Percentiles rank a stretch among this genome's conserved stretches.
phyloP scores from a whole-genome alignment of 2,888 invertebrate species.

The Xestobium rufovillosum region DNA sequence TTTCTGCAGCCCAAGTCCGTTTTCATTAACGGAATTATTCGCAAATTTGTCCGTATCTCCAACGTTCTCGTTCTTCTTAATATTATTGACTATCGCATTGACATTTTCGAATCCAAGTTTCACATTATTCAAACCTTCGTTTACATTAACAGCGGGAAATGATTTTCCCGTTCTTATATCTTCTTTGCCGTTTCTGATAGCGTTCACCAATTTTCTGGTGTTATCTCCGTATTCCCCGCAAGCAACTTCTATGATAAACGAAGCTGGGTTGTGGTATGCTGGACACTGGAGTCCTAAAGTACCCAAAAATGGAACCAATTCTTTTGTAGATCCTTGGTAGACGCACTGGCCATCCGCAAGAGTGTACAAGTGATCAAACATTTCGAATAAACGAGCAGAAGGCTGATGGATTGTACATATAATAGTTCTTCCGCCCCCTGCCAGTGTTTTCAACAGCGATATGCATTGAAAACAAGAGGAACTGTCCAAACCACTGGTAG shows the following conservation, averaged over 20 bases:
- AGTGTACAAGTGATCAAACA: slow-evolving; percentile 93
- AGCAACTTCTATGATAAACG: slow-evolving; percentile 93
- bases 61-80: slow-evolving; percentile 48
- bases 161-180: slow-evolving; percentile 70
- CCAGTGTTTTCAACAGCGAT: slow-evolving; percentile 77
- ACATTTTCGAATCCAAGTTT: slow-evolving; percentile 31
- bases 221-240: slow-evolving; percentile 95
- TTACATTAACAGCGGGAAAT: slow-evolving; percentile 51
- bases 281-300: slow-evolving; percentile 83
- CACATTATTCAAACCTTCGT: slow-evolving; percentile 44
- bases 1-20: slow-evolving; percentile 47
- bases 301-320: slow-evolving; percentile 74
- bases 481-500: slow-evolving; percentile 92
- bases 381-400: slow-evolving; percentile 91
- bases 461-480: slow-evolving; percentile 94
- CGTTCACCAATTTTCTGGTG: slow-evolving; percentile 72
- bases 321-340: slow-evolving; percentile 82
- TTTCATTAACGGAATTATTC: slow-evolving; percentile 41
- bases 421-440: slow-evolving; percentile 85
- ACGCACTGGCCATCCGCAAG: slow-evolving; percentile 92
- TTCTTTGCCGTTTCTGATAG: slow-evolving; percentile 76
- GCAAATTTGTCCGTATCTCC: slow-evolving; percentile 34
- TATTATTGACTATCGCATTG: slow-evolving; percentile 34
- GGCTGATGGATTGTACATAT: slow-evolving; percentile 96
- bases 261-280: slow-evolving; percentile 94